Evolutionary conservation across 2,113 vertebrate genomes (phyloP), one percentile per base, ranked within the genome.

Genomic region (Megaceryle torquata): DNA sequence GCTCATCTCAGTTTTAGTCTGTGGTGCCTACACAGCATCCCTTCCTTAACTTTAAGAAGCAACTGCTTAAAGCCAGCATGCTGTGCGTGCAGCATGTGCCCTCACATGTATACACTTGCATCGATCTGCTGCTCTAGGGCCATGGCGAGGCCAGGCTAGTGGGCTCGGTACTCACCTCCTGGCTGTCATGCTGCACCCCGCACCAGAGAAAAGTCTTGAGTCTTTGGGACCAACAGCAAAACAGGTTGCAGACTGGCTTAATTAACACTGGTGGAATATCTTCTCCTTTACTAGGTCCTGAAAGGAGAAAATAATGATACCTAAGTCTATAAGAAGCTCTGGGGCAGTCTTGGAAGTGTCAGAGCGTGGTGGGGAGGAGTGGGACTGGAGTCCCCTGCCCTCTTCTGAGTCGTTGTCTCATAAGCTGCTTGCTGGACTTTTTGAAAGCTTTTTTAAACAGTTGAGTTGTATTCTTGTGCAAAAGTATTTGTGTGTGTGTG

Each of bases 201-300:
- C 98, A 98, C 98, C 97, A 98, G 33, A 98, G 98, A 48, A 97
- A 61, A 33, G 75, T 86, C 96, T 97, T 98, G 81, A 97, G 98
- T 74, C 97, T 97, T 48, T 98, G 31, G 12, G 98, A 98, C 97
- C 98, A 99, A 95, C 98, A 99, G 88, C 98, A 99, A 87, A 98
- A 98, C 22, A 97, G 60, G 67, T 98, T 97, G 86, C 98, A 98
- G 44, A 99, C 79, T 5, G 98, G 98, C 31, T 97, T 97, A 86
- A 98, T 98, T 86, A 98, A 85, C n/a, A 91, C 63, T 6, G 99
- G 98, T 21, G 97, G 97, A 82, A 99, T 87, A 33, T 98, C 95
- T 70, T 98, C 84, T 54, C 97, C 98, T 59, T 93, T 98, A 24
- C 41, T 95, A 10, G 48, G 93, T 63, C 99, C 99, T 99, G 67